These are phyloP conservation scores for Hystrix brachyura DNA, from an alignment of 2,113 vertebrate species.

Conservation along the genomic window DNA sequence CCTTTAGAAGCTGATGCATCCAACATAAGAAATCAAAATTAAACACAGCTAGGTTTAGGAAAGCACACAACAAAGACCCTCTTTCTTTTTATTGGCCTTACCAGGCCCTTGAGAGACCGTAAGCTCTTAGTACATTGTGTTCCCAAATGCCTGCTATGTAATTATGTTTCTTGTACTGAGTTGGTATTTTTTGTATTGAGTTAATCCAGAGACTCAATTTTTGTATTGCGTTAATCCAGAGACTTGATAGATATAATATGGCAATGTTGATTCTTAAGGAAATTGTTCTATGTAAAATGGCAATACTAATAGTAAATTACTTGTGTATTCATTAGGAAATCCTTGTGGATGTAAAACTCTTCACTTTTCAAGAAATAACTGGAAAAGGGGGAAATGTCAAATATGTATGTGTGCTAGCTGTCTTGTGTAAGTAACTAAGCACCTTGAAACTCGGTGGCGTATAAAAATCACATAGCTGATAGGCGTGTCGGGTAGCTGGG, in stretches of 20 bases:
- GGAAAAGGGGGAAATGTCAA: background rate
- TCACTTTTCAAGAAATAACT: conserved; percentile 23
- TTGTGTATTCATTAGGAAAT: conserved; percentile 10
- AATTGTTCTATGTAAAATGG: background rate
- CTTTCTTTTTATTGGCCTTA: background rate
- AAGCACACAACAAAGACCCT: background rate
- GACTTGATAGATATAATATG: background rate
- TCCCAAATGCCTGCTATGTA: background rate
- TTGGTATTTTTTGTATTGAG: background rate
- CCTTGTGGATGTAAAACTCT: background rate
- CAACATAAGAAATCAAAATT: background rate
- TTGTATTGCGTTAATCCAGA: background rate
- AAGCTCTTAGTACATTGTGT: background rate
- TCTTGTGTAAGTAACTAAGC: background rate
- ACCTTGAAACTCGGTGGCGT: background rate
- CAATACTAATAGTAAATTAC: conserved; percentile 28
- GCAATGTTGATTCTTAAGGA: background rate
- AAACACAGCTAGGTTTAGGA: background rate
- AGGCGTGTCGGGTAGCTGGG: background rate
- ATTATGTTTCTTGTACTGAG: background rate
- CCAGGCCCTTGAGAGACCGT: background rate
- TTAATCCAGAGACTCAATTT: background rate
- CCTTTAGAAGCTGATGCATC: background rate
- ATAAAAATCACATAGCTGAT: background rate
- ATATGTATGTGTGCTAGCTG: background rate